phyloP scores from a whole-genome alignment of 2,888 invertebrate species.

The Phyllotreta striolata region DNA sequence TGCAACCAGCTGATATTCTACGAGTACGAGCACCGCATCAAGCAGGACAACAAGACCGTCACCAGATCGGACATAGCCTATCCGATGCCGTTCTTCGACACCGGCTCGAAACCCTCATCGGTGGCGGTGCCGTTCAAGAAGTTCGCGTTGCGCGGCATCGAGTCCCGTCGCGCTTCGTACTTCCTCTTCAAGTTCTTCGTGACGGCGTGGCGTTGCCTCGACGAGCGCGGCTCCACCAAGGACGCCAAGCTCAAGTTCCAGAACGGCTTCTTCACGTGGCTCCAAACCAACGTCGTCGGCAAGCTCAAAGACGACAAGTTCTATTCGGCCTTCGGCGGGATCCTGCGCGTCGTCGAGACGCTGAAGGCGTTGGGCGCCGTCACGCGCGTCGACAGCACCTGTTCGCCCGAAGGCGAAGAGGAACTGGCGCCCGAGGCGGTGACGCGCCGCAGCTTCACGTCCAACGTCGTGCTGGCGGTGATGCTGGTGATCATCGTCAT shows the following conservation, averaged over 20 bases:
- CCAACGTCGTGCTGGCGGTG: constrained; percentile 47
- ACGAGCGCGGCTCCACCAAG: constrained; percentile 56
- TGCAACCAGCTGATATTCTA: constrained; percentile 46
- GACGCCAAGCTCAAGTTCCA: constrained; percentile 61
- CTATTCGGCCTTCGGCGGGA: constrained; percentile 64
- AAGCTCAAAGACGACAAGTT: constrained; percentile 69
- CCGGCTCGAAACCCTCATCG: constrained; percentile 62
- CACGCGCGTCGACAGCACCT: constrained; percentile 4
- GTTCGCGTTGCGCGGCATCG: constrained; percentile 62
- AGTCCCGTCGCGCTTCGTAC: constrained; percentile 57
- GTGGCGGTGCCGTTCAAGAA: constrained; percentile 69
- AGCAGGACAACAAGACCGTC: constrained; percentile 50
- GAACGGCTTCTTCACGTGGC: constrained; percentile 65
- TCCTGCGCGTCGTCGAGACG: constrained; percentile 58
- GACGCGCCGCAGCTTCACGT: constrained; percentile 37
- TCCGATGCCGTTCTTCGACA: constrained; percentile 69
- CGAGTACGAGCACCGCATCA: constrained; percentile 40
- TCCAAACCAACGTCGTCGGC: constrained; percentile 59
- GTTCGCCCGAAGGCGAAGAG: constrained; percentile 27
- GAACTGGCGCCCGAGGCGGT: constrained; percentile 16
- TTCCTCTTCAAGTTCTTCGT: constrained; percentile 65
- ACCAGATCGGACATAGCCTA: constrained; percentile 39
- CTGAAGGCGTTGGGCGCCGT: constrained; percentile 55
- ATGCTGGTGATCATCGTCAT: constrained; percentile 55
- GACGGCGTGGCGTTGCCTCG: constrained; percentile 62